phyloP scores from a whole-genome alignment of 35 echinoderm and acorn worm species.

The Hemicentrotus pulcherrimus region DNA sequence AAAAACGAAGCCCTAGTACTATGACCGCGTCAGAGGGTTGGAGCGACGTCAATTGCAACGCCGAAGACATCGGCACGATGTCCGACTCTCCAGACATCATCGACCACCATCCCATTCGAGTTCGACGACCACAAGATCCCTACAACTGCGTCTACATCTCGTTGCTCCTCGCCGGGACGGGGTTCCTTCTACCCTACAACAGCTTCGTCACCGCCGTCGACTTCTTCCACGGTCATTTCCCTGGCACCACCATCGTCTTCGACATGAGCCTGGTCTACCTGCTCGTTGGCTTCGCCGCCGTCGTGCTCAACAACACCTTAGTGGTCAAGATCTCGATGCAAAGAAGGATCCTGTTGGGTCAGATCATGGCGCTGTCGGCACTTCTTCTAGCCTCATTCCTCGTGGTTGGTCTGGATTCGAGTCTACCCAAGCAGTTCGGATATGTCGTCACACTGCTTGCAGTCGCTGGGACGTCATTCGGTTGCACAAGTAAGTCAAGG shows the following conservation, averaged over 20 bases:
- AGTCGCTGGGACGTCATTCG: conserved; percentile 69
- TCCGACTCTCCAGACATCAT: conserved; percentile 34
- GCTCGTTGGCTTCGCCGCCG: conserved; percentile 64
- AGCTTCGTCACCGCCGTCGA: conserved; percentile 87
- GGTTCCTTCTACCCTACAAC: conserved; percentile 83
- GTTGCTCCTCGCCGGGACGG: conserved; percentile 70
- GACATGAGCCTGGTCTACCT: conserved; percentile 83
- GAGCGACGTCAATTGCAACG: conserved; percentile 12
- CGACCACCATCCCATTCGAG: conserved; percentile 18
- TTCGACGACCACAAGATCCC: conserved; percentile 63
- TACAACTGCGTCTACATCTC: conserved; percentile 64
- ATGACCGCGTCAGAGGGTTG: neutral
- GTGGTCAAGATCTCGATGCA: conserved; percentile 69
- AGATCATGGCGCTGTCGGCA: conserved; percentile 64
- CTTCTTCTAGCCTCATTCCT: conserved; percentile 66
- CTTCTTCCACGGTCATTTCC: conserved; percentile 68
- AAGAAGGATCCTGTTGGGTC: conserved; percentile 64
- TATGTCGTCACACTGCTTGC: conserved; percentile 71
- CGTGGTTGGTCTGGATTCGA: conserved; percentile 62
- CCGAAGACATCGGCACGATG: neutral
- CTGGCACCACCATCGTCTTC: conserved; percentile 77
- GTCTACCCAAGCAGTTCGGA: conserved; percentile 48
- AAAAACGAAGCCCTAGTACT: neutral
- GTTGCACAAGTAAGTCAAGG: conserved; percentile 72
- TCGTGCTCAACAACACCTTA: conserved; percentile 72